phyloP scores from a whole-genome alignment of 2,113 vertebrate species.

The Microtus oregoni region DNA sequence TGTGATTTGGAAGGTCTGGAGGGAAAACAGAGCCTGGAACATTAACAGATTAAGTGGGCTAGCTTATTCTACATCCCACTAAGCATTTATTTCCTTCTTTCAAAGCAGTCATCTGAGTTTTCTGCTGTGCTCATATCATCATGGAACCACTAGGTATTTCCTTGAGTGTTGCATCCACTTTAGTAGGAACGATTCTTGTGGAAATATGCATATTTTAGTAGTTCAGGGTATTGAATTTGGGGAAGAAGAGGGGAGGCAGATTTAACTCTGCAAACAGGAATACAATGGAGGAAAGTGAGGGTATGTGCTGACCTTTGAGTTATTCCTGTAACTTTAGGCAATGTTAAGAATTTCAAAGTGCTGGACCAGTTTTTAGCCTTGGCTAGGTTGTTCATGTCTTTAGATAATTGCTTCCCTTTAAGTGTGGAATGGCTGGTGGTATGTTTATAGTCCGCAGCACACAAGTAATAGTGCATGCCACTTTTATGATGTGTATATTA shows the following conservation, averaged over 20 bases:
- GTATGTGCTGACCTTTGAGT: background rate
- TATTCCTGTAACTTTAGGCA: background rate
- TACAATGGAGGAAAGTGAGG: background rate
- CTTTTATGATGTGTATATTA: background rate
- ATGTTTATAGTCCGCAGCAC: background rate
- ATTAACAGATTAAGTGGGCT: conserved; percentile 46
- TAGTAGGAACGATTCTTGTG: conserved; percentile 61
- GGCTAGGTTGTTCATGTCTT: background rate
- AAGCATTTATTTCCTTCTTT: conserved; percentile 69
- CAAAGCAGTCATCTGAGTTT: conserved; percentile 51
- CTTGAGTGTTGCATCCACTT: conserved; percentile 51
- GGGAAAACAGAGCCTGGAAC: conserved; percentile 60
- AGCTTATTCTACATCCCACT: conserved; percentile 72
- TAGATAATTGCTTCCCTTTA: background rate
- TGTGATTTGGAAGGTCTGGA: conserved; percentile 57
- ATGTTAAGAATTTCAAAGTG: background rate
- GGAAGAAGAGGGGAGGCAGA: background rate
- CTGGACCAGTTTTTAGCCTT: background rate
- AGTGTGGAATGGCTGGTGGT: background rate
- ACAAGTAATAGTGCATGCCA: no score
- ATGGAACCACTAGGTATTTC: conserved; percentile 56
- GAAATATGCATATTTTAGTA: background rate
- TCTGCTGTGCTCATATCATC: conserved; percentile 59
- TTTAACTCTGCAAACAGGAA: background rate
- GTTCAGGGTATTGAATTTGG: background rate